Evolutionary conservation across 2,888 invertebrate genomes (phyloP).

Genomic region (Sussaba pulchella): DNA sequence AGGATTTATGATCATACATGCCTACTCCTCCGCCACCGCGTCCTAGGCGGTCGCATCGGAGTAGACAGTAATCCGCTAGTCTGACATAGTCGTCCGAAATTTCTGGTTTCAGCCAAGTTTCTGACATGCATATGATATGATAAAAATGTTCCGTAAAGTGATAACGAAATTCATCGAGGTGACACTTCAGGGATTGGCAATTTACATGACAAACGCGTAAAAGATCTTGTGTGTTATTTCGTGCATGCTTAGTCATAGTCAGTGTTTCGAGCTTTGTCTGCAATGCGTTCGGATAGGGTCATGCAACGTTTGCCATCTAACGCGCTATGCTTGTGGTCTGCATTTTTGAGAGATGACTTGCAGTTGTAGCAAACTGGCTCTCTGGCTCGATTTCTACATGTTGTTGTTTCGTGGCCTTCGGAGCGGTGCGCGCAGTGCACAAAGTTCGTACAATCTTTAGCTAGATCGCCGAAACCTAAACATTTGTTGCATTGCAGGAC

Average conservation of each 20-base stretch:
- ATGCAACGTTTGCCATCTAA: background rate
- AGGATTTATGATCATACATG: background rate
- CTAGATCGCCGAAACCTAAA: slow-evolving; percentile 48
- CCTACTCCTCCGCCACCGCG: slow-evolving; percentile 12
- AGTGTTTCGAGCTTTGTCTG: slow-evolving; percentile 9
- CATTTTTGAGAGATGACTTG: background rate
- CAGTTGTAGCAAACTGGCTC: slow-evolving; percentile 8
- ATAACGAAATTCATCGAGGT: slow-evolving; percentile 2
- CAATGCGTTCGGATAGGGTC: background rate
- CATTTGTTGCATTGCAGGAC: slow-evolving; percentile 61
- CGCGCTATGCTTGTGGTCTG: no score
- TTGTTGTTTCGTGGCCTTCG: slow-evolving; percentile 7
- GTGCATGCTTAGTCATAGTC: slow-evolving; percentile 1
- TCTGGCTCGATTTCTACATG: background rate
- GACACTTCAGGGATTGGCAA: slow-evolving; percentile 20
- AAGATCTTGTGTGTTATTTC: background rate
- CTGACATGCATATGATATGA: slow-evolving; percentile 10
- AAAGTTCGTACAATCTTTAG: slow-evolving; percentile 35
- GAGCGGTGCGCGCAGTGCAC: slow-evolving; percentile 23
- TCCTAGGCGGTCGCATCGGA: background rate
- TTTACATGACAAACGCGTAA: background rate
- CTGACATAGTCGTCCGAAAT: slow-evolving; percentile 2
- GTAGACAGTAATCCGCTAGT: background rate
- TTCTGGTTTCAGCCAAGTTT: slow-evolving; percentile 9
- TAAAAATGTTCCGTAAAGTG: background rate